These are phyloP conservation scores for Hippocampus barbouri DNA, from an alignment of 2,113 vertebrate species.

Conservation along the genomic window DNA sequence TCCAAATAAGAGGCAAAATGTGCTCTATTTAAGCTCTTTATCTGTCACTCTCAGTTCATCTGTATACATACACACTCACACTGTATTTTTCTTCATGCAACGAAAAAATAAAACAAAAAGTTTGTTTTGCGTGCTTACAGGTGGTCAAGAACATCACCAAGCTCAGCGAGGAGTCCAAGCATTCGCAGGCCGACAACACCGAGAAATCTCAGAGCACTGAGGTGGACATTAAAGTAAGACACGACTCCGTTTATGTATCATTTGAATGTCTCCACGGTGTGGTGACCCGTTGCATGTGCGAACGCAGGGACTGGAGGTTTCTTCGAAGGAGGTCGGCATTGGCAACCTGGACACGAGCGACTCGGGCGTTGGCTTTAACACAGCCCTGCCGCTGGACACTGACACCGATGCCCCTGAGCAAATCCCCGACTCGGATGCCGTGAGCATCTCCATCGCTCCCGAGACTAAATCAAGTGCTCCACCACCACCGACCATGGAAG, in stretches of 20 bases:
- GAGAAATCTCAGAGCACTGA: conserved; percentile 78
- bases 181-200: conserved; percentile 73
- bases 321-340: conserved; percentile 70
- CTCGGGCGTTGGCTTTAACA: conserved; percentile 77
- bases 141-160: conserved; percentile 76
- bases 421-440: conserved; percentile 61
- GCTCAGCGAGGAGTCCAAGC: conserved; percentile 72
- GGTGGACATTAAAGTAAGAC: conserved; percentile 77
- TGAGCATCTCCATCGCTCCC: conserved; percentile 54
- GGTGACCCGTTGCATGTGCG: conserved; percentile 23
- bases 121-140: conserved; percentile 42
- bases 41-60: too few relatives aligned
- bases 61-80: not conserved
- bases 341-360: conserved; percentile 76
- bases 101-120: not conserved
- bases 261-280: conserved; percentile 28
- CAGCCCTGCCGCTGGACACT: conserved; percentile 74
- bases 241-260: not conserved
- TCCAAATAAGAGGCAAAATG: too few relatives aligned
- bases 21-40: too few relatives aligned
- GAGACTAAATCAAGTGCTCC: conserved; percentile 53
- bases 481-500: conserved; percentile 46
- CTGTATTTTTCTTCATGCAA: not conserved
- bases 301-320: conserved; percentile 74
- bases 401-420: conserved; percentile 70